phyloP scores from a whole-genome alignment of 2,888 invertebrate species.

The Noctua comes region DNA sequence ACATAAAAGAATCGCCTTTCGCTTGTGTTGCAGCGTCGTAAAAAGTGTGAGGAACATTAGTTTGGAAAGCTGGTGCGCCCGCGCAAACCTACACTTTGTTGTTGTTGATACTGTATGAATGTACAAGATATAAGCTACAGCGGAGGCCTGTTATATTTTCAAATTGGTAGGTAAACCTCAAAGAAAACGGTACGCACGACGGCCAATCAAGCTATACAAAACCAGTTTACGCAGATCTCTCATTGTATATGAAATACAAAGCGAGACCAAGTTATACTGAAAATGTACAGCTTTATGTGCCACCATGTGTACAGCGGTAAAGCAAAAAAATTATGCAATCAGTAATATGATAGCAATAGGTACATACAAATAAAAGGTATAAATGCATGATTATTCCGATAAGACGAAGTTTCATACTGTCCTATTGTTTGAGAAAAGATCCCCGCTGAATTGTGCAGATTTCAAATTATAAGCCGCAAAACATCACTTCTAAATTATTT shows the following conservation, averaged over 20 bases:
- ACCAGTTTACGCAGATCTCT: no score
- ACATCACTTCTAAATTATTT: not conserved
- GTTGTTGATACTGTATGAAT: conserved; percentile 42
- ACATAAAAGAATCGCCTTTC: conserved; percentile 61
- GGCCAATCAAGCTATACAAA: no score
- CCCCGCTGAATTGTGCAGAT: not conserved
- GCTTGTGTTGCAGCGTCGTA: conserved; percentile 57
- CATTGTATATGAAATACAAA: no score
- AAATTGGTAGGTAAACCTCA: not conserved
- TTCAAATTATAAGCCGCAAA: not conserved
- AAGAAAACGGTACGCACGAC: no score
- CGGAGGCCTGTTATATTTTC: not conserved
- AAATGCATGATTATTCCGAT: not conserved
- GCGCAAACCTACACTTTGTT: conserved; percentile 57
- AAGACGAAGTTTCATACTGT: not conserved
- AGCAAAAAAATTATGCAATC: no score
- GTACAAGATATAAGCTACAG: conserved; percentile 38
- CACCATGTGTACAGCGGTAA: no score
- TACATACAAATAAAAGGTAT: not conserved
- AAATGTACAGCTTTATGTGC: no score
- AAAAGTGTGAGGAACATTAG: conserved; percentile 67
- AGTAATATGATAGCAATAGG: not conserved
- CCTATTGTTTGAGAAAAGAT: not conserved
- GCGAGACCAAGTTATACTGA: no score
- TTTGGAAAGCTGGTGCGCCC: conserved; percentile 72